Base-by-base conservation (phyloP, 2,113 vertebrate species). In the Boleophthalmus pectinirostris region DNA sequence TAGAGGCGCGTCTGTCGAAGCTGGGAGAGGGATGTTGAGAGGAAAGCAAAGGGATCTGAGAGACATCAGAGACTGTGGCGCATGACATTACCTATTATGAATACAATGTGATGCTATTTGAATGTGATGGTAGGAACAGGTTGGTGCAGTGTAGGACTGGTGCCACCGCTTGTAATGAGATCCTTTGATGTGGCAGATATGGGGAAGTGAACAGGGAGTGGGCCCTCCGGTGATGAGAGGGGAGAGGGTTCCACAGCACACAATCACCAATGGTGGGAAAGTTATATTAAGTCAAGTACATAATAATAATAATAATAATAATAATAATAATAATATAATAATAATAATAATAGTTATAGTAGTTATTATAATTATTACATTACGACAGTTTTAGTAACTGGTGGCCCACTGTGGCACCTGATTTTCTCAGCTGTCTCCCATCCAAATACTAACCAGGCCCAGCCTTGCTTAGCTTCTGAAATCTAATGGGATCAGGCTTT, bases 181-280 rank as follows among this genome's bases (percentile, higher is more conserved):
- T 90, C 88, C 89, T 94, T 94, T 94, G 91, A 94, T 93, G 92
- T 93, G 90, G 89, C 90, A 90, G 92, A 93, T 91, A 89, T 87
- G 87, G 85, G 80, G 83, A 79, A 75, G 54, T 64, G 85, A 86
- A 82, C 80, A 88, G 85, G 70, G 72, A 83, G 78, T 85, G 77
- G 74, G 75, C 78, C 85, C 84, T 85, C 82, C 60, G 75, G 86
- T 84, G 78, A 86, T 68, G 75, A 75, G 82, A 86, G 81, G 81
- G 68, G 84, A 89, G 81, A 84, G 85, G 86, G 89, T 84, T 82
- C 67, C 82, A 46, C 68, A 65, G 81, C 80, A 79, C 79, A 79
- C 72, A 79, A 43, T 63, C 29, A 72, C 68, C 16, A 69, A 56
- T 79, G 82, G 82, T 47, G 70, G 63, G 73, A 18, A 18, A 20